Evolutionary conservation across 2,113 vertebrate species (phyloP).

Genomic region (Podarcis muralis): DNA sequence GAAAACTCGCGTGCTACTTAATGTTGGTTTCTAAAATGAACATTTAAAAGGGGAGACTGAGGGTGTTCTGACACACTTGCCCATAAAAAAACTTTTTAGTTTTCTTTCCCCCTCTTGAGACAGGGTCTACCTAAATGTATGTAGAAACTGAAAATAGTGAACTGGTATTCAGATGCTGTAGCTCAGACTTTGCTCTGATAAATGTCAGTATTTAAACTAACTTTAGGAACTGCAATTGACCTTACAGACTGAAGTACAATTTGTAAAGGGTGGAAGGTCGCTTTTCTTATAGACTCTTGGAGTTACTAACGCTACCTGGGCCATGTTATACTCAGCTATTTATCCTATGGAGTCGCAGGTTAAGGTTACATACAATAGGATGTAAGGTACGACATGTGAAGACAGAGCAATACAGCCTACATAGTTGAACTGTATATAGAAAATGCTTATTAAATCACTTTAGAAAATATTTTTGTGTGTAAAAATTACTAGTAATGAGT

Average conservation of each 20-base stretch:
- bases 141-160: conserved; percentile 15
- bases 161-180: conserved; percentile 18
- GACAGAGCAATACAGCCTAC: conserved; percentile 54
- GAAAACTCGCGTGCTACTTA: conserved; percentile 47
- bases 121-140: background rate
- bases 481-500: conserved; percentile 37
- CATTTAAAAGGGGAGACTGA: conserved; percentile 20
- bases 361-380: background rate
- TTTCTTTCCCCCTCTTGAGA: conserved; percentile 10
- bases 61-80: conserved; percentile 32
- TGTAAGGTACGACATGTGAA: conserved; percentile 28
- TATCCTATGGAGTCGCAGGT: background rate
- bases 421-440: conserved; percentile 33
- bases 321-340: background rate
- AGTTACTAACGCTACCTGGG: background rate
- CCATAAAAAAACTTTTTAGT: conserved; percentile 38
- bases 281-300: background rate
- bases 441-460: conserved; percentile 34
- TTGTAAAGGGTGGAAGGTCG: background rate
- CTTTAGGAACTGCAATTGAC: conserved; percentile 20
- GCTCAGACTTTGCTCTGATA: conserved; percentile 5
- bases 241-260: background rate
- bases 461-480: background rate
- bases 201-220: background rate
- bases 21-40: conserved; percentile 28